Evolutionary conservation across 2,797 vertebrate species (phyloP), one percentile per base, ranked within the genome.

Genomic region (Lagodon rhomboides): DNA sequence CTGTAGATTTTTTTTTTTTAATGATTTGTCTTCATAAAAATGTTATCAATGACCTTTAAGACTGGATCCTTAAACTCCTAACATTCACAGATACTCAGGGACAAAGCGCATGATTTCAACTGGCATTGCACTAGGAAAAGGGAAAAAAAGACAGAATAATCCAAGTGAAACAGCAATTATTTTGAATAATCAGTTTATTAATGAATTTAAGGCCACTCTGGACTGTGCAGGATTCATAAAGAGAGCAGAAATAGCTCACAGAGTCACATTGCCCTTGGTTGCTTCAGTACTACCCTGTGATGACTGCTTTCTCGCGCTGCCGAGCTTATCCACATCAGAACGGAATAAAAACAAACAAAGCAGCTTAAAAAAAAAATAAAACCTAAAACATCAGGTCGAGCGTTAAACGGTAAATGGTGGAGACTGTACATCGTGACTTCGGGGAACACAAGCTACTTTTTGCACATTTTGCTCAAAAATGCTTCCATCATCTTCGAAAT

Each of bases 161-260:
- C 12, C 43, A 22, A 22, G 3, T 12, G 50, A 15, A n/a, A 22
- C 51, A 59, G 8, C 30, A 58, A 5, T 56, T 47, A 4, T 62
- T 87, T 87, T 87, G 70, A 84, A 83, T 89, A 73, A 91, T 91
- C 76, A 67, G 65, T 94, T 93, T 95, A 95, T 94, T 95, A 91
- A 92, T 92, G 81, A 86, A 91, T 83, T 91, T 95, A 95, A 96
- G 95, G 95, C 95, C 93, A 93, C 95, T 93, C 82, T 89, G 92
- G 87, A 94, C 88, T 95, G 91, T 93, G 91, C 93, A 94, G 89
- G 90, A 83, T 85, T 86, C 68, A 83, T 82, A 82, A 79, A 75
- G 64, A 87, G 79, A 85, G 81, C 65, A 87, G 66, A 87, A 86
- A 85, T 65, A 86, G 82, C 59, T 75, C 55, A 71, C 66, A 80